Conservation (phyloP, 53 echinoderm and acorn worm species). For the Hippasteria phrygiana region DNA sequence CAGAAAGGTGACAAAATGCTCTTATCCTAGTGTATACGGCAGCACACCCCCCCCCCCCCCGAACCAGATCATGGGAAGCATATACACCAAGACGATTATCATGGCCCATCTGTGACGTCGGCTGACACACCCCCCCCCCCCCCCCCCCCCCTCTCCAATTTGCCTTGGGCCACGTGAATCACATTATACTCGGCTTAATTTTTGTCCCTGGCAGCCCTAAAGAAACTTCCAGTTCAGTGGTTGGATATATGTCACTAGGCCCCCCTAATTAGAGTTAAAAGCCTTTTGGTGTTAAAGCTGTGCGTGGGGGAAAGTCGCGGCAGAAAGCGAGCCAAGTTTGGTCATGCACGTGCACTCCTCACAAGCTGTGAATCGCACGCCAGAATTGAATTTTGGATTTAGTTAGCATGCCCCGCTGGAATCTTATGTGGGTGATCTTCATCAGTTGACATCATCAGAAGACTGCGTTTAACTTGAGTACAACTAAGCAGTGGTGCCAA, state of each 20-base stretch:
- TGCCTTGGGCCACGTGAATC: slow-evolving; percentile 56
- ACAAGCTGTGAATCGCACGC: neutral
- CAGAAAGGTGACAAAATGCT: neutral
- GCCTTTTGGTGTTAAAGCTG: neutral
- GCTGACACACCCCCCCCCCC: too few relatives aligned
- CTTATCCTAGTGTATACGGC: too few relatives aligned
- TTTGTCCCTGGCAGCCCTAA: neutral
- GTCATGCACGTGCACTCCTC: neutral
- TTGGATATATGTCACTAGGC: slow-evolving; percentile 28
- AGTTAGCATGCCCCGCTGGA: neutral
- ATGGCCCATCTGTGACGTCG: slow-evolving; percentile 23
- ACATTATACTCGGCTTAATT: slow-evolving; percentile 15
- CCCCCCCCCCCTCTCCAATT: slow-evolving; percentile 28
- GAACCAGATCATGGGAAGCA: neutral
- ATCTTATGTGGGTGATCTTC: too few relatives aligned
- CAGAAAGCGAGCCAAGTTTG: slow-evolving; percentile 6
- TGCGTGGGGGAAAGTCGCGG: neutral
- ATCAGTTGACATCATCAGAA: too few relatives aligned
- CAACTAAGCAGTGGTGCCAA: too few relatives aligned
- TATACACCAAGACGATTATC: slow-evolving; percentile 15
- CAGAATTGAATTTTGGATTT: neutral
- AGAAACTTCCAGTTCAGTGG: neutral
- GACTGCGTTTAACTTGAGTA: too few relatives aligned
- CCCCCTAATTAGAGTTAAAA: slow-evolving; percentile 33
- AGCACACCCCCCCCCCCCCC: neutral